Evolutionary conservation across 2,113 vertebrate genomes (phyloP).

Genomic region (Istiophorus platypterus): DNA sequence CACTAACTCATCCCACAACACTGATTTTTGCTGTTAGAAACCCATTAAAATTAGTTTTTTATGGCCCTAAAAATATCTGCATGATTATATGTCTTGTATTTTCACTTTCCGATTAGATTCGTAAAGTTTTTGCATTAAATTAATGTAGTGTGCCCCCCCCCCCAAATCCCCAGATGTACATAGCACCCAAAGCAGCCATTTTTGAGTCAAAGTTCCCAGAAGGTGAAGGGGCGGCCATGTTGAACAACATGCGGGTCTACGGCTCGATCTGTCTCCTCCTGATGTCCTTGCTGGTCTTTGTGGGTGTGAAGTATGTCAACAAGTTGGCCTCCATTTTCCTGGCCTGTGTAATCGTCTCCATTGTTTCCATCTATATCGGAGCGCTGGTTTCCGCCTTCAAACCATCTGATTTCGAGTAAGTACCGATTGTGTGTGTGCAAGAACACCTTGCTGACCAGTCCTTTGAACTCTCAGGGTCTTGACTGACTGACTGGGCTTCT

Average conservation of each 20-base stretch:
- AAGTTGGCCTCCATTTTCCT: constrained; percentile 93
- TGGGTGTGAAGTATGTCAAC: constrained; percentile 94
- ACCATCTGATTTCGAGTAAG: constrained; percentile 88
- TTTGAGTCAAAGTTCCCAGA: constrained; percentile 80
- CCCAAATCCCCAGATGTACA: constrained; percentile 85
- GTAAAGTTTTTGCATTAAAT: no score
- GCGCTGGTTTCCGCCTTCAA: constrained; percentile 91
- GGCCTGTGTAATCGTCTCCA: constrained; percentile 92
- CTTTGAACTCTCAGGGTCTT: not conserved
- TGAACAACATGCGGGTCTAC: constrained; percentile 95
- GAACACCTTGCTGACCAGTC: fast-evolving
- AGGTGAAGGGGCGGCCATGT: constrained; percentile 87
- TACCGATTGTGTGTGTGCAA: not conserved
- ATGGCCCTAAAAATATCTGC: no score
- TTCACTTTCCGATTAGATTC: no score
- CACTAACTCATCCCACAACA: no score
- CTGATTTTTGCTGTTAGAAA: no score
- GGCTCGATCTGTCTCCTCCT: constrained; percentile 90
- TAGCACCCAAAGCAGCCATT: constrained; percentile 87
- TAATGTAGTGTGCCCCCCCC: no score
- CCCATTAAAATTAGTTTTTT: no score
- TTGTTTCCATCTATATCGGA: constrained; percentile 91
- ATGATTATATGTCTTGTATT: no score
- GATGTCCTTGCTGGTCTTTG: constrained; percentile 92
- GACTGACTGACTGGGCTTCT: not conserved